These are phyloP conservation scores for Eublepharis macularius DNA, from an alignment of 2,113 vertebrate genomes.

Conservation along the genomic window DNA sequence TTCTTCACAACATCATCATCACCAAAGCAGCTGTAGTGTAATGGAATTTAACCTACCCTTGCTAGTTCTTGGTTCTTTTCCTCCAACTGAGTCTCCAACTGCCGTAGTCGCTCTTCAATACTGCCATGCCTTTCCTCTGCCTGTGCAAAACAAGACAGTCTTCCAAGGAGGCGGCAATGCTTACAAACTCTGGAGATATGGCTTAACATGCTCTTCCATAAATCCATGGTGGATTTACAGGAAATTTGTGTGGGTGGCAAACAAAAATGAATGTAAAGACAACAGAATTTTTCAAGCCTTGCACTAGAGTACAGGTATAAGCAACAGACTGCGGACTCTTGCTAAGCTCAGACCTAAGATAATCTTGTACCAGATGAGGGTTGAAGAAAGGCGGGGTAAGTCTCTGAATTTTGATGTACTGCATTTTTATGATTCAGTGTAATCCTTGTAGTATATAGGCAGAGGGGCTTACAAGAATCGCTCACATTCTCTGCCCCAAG, in stretches of 20 bases:
- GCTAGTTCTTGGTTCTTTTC: conserved; percentile 98
- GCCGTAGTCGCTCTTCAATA: conserved; percentile 91
- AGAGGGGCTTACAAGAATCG: neutral
- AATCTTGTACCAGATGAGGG: neutral
- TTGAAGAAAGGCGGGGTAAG: neutral
- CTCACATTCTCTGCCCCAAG: neutral
- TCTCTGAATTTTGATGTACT: neutral
- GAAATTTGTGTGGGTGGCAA: neutral
- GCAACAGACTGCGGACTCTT: neutral
- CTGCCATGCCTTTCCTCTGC: conserved; percentile 96
- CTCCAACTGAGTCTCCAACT: conserved; percentile 94
- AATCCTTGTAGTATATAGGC: neutral
- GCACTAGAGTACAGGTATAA: neutral
- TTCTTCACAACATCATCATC: neutral
- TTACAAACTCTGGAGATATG: neutral
- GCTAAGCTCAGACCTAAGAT: neutral
- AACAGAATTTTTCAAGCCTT: neutral
- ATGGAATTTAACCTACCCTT: conserved; percentile 78
- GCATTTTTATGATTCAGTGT: neutral
- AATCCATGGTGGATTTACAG: neutral
- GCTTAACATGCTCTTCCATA: neutral
- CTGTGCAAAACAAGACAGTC: conserved; percentile 73
- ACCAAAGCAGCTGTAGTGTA: neutral
- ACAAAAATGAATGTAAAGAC: neutral
- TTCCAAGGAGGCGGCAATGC: neutral